Conservation (phyloP, 2,888 invertebrate species). For the Anthophora plumipes region DNA sequence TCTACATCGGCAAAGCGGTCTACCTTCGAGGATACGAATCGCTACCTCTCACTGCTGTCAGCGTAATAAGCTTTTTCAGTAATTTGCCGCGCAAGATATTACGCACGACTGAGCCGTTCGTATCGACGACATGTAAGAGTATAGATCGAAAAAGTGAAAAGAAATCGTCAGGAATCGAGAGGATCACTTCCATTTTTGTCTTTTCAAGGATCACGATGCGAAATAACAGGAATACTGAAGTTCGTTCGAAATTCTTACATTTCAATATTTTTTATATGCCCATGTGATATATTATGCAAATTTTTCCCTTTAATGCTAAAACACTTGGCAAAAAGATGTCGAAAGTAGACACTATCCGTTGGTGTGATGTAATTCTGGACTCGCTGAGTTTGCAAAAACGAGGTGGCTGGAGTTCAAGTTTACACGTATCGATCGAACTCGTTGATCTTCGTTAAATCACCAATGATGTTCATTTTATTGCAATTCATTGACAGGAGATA, state of each 20-base stretch:
- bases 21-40: constrained; percentile 67
- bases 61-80: constrained; percentile 56
- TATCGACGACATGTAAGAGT: neutral
- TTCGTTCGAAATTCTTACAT: neutral
- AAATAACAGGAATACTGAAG: neutral
- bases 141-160: neutral
- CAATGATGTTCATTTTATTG: too few species aligned
- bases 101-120: constrained; percentile 16
- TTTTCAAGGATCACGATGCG: neutral
- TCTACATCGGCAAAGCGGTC: constrained; percentile 62
- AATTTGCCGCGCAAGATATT: constrained; percentile 33
- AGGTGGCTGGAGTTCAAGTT: neutral
- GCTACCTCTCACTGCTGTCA: constrained; percentile 68
- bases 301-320: neutral
- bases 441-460: too few species aligned
- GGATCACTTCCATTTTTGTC: neutral
- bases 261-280: neutral
- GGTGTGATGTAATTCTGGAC: neutral
- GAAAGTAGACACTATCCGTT: neutral
- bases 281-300: neutral
- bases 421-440: neutral
- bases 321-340: neutral
- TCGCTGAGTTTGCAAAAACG: neutral
- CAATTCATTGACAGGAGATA: too few species aligned
- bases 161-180: neutral